Percentiles rank a stretch among this genome's conserved stretches.
phyloP scores from a whole-genome alignment of 23 tunicate genomes.

The Phallusia fumigata region DNA sequence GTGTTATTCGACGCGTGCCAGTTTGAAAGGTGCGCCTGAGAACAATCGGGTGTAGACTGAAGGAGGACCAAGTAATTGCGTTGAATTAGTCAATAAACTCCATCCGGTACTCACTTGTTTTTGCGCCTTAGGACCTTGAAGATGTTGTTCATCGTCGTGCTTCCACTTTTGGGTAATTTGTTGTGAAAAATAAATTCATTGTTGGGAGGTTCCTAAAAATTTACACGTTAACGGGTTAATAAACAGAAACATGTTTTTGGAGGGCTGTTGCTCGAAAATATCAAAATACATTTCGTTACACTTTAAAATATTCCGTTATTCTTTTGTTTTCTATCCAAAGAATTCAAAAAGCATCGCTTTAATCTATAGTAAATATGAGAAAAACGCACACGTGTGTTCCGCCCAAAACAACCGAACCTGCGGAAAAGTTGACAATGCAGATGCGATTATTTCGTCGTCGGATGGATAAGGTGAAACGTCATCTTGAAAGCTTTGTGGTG shows the following conservation, averaged over 20 bases:
- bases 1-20: too few species aligned
- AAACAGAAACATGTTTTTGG: background rate
- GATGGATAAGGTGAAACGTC: background rate
- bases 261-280: too few species aligned
- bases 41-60: too few species aligned
- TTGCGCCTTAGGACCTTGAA: slow-evolving; percentile 46
- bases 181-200: slow-evolving; percentile 83
- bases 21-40: too few species aligned
- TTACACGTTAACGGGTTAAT: background rate
- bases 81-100: background rate
- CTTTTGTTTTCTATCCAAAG: too few species aligned
- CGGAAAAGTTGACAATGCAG: background rate
- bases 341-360: too few species aligned
- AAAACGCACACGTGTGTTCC: too few species aligned
- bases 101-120: slow-evolving; percentile 49
- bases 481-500: background rate
- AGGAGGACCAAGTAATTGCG: too few species aligned
- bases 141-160: slow-evolving; percentile 96
- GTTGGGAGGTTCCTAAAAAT: slow-evolving; percentile 63
- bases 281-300: too few species aligned
- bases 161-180: slow-evolving; percentile 94
- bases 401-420: background rate
- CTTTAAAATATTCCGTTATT: too few species aligned
- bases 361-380: too few species aligned
- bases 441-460: background rate